phyloP scores from a whole-genome alignment of 2,113 vertebrate species.

The Spilogale gracilis region DNA sequence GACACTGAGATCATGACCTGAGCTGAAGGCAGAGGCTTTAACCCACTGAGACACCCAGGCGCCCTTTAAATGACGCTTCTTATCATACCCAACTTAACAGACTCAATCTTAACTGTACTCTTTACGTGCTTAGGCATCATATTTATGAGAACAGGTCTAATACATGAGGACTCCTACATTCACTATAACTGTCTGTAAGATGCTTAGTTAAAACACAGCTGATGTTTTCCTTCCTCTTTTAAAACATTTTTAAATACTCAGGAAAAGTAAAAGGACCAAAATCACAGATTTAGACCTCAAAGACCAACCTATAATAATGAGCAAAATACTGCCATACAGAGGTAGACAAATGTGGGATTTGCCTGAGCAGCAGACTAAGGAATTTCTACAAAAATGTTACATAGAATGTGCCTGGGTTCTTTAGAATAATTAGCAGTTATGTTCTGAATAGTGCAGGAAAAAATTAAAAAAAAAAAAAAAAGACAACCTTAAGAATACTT shows the following conservation, averaged over 20 bases:
- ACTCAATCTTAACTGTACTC: slow-evolving; percentile 7
- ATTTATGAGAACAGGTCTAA: not conserved
- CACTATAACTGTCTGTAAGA: slow-evolving; percentile 1
- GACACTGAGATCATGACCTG: too few species aligned
- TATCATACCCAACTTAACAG: not conserved
- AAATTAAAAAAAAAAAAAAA: too few species aligned
- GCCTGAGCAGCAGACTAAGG: not conserved
- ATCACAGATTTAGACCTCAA: slow-evolving; percentile 33
- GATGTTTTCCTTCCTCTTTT: not conserved
- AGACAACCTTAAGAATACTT: not conserved
- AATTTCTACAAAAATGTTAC: slow-evolving; percentile 13
- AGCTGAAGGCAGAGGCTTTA: too few species aligned
- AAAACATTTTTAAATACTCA: slow-evolving; percentile 1
- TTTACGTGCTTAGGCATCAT: not conserved
- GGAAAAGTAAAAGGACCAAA: slow-evolving; percentile 40
- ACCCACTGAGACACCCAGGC: too few species aligned
- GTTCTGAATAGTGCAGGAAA: not conserved
- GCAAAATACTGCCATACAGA: not conserved
- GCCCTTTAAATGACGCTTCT: slow-evolving; percentile 34
- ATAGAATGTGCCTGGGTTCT: not conserved
- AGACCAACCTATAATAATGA: slow-evolving; percentile 45
- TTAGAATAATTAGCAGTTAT: not conserved
- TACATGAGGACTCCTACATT: not conserved
- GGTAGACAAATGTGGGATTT: slow-evolving; percentile 11
- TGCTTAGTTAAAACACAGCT: not conserved